These are phyloP conservation scores for human (Homo sapiens) DNA, from an alignment of 2,113 vertebrate genomes.

Conservation along the genomic window DNA sequence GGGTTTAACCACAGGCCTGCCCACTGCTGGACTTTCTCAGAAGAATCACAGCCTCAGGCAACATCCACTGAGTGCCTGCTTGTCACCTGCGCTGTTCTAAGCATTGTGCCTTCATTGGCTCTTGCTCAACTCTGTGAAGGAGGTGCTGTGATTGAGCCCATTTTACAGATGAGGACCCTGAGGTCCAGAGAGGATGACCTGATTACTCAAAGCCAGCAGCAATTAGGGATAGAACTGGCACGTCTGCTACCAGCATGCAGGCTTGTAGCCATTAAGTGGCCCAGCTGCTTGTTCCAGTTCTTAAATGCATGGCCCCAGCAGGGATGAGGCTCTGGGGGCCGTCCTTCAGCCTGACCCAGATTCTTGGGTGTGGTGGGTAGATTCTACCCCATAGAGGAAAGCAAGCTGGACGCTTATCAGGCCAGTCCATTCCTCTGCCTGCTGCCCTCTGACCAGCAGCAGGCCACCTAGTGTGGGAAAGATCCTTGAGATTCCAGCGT, in stretches of 20 bases:
- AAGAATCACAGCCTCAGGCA: background rate
- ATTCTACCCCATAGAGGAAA: background rate
- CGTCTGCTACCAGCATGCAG: background rate
- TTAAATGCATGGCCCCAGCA: background rate
- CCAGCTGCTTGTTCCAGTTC: background rate
- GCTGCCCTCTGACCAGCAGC: background rate
- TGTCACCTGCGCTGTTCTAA: rapidly evolving
- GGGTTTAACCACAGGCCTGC: background rate
- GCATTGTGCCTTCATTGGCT: background rate
- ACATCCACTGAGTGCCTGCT: rapidly evolving
- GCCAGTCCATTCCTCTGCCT: background rate
- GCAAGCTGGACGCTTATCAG: background rate
- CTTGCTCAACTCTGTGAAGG: background rate
- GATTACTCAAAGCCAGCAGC: background rate
- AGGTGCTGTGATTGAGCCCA: background rate
- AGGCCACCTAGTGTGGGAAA: background rate
- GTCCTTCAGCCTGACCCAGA: background rate
- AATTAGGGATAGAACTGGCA: background rate
- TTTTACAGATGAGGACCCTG: background rate
- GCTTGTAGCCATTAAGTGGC: background rate
- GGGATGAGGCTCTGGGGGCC: background rate
- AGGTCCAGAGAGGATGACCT: background rate
- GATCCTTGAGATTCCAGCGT: background rate
- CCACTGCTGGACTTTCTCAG: background rate
- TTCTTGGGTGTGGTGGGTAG: rapidly evolving